These are phyloP conservation scores for Sus scrofa DNA, from an alignment of 2,113 vertebrate genomes.

Conservation along the genomic window DNA sequence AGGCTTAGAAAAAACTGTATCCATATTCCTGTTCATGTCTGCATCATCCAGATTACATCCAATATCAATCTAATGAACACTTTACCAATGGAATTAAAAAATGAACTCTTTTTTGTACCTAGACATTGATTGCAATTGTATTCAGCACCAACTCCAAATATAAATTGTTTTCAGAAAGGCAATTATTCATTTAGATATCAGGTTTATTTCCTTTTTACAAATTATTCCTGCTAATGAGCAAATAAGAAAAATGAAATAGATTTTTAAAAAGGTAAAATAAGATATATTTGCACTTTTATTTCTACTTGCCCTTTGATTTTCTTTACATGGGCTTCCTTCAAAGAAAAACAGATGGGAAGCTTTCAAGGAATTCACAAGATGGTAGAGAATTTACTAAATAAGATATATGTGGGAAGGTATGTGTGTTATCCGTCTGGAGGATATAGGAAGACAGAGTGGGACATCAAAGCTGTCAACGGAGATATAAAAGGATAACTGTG, in stretches of 20 bases:
- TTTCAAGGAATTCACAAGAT: slow-evolving; percentile 48
- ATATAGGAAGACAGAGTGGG: slow-evolving; percentile 50
- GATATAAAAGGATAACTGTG: slow-evolving; percentile 58
- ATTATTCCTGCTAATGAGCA: not conserved
- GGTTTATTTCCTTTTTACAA: not conserved
- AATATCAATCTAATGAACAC: not conserved
- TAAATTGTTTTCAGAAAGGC: not conserved
- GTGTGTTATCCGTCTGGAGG: not conserved
- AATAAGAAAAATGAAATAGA: slow-evolving; percentile 34
- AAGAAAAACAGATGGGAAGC: slow-evolving; percentile 27
- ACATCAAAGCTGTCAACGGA: slow-evolving; percentile 38
- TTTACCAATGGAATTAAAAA: not conserved
- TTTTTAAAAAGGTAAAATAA: not conserved
- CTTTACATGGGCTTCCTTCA: slow-evolving; percentile 17
- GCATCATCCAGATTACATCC: not conserved
- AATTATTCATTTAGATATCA: not conserved
- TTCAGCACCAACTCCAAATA: not conserved
- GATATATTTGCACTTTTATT: slow-evolving; percentile 14
- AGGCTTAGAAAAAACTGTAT: not conserved
- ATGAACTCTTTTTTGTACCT: not conserved
- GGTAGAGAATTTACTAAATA: slow-evolving; percentile 58
- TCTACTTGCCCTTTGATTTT: slow-evolving; percentile 56
- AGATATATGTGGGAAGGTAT: slow-evolving; percentile 4
- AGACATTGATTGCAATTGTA: not conserved
- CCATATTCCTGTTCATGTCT: not conserved